phyloP scores from a whole-genome alignment of 2,797 vertebrate species.

The Centroberyx gerrardi region DNA sequence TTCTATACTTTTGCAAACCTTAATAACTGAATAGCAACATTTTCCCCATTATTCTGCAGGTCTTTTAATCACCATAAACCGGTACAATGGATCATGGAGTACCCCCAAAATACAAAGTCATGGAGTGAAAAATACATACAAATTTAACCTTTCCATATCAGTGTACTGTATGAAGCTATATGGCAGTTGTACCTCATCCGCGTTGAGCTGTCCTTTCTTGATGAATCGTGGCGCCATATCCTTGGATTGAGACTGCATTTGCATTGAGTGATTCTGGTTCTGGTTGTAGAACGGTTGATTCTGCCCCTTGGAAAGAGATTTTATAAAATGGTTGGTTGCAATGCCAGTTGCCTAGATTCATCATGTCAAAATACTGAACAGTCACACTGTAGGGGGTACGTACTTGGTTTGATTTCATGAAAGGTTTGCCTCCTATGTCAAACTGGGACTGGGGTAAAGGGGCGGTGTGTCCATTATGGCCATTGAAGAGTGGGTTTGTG shows the following conservation, averaged over 20 bases:
- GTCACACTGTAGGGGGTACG: not conserved
- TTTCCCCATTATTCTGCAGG: too few species aligned
- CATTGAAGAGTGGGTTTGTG: slow-evolving; percentile 95
- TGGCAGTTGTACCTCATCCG: slow-evolving; percentile 90
- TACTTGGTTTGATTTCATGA: slow-evolving; percentile 95
- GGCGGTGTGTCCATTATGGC: slow-evolving; percentile 92
- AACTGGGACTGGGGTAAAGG: slow-evolving; percentile 93
- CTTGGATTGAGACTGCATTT: slow-evolving; percentile 95
- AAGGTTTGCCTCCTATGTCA: slow-evolving; percentile 93
- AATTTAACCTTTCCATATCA: not conserved
- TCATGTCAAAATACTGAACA: not conserved
- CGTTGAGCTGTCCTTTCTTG: slow-evolving; percentile 99
- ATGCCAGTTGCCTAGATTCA: not conserved
- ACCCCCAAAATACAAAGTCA: not conserved
- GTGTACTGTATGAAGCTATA: not conserved
- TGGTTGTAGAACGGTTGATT: slow-evolving; percentile 96
- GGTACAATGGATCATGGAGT: too few species aligned
- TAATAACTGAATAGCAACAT: too few species aligned
- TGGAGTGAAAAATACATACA: not conserved
- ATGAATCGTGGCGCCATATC: slow-evolving; percentile 96
- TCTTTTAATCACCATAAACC: too few species aligned
- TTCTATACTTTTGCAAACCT: too few species aligned
- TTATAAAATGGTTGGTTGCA: not conserved
- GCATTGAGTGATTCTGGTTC: slow-evolving; percentile 94
- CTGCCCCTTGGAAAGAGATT: slow-evolving; percentile 87